phyloP scores from a whole-genome alignment of 2,888 invertebrate genomes.

The Mesochorus sp. region DNA sequence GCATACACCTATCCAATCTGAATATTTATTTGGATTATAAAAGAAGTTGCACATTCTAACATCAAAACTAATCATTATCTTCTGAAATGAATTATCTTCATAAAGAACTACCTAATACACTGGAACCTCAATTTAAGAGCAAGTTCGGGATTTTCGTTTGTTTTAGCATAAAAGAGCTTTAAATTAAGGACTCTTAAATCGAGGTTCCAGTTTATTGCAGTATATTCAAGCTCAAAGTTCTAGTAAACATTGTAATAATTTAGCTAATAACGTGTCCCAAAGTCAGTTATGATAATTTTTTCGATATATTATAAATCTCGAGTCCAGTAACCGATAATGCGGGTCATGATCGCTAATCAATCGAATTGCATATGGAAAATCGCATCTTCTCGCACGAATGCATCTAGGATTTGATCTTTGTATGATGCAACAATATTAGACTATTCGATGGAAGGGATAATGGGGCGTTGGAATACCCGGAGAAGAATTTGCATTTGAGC shows the following conservation, averaged over 20 bases:
- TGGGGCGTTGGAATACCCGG: background rate
- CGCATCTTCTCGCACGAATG: background rate
- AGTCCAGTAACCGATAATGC: background rate
- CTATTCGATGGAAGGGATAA: slow-evolving; percentile 4
- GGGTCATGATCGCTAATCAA: background rate
- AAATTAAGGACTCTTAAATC: too few species aligned
- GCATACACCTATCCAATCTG: too few species aligned
- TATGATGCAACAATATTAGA: background rate
- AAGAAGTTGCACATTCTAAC: too few species aligned
- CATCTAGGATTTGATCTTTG: slow-evolving; percentile 4
- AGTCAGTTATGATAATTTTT: background rate
- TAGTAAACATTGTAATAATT: background rate
- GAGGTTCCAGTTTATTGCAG: too few species aligned
- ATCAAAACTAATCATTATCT: too few species aligned
- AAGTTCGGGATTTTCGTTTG: too few species aligned
- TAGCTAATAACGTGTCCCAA: background rate
- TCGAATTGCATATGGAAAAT: slow-evolving; percentile 9
- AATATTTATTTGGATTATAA: too few species aligned
- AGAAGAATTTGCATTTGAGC: slow-evolving; percentile 5
- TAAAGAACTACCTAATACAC: too few species aligned
- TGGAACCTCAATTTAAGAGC: too few species aligned
- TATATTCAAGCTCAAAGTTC: background rate
- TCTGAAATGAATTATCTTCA: too few species aligned
- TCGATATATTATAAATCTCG: background rate
- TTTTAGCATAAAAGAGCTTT: too few species aligned